Evolutionary conservation across 2,888 invertebrate species (phyloP).

Genomic region (Conomelus anceps): DNA sequence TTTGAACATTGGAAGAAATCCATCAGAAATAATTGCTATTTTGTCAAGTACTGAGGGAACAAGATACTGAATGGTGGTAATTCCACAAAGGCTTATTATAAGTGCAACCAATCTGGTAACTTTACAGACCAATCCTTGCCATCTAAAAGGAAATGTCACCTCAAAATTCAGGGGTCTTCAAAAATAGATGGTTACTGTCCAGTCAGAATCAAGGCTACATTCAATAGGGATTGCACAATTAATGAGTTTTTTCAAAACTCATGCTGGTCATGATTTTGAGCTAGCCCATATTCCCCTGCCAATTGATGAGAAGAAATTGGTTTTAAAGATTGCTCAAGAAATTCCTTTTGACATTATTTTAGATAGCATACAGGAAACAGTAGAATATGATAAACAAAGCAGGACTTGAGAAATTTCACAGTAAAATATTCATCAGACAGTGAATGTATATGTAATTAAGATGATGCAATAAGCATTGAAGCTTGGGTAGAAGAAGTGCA

Average conservation of each 20-base stretch:
- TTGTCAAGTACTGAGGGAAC: not conserved
- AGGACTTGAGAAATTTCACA: not conserved
- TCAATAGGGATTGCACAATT: not conserved
- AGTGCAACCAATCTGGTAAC: not conserved
- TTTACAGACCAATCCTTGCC: not conserved
- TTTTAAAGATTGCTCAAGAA: not conserved
- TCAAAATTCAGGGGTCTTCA: not conserved
- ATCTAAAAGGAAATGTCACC: not conserved
- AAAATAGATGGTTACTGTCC: constrained; percentile 4
- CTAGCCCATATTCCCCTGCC: not conserved
- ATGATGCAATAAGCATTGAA: not conserved
- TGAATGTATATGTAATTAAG: not conserved
- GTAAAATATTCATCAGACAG: not conserved
- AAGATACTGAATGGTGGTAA: not conserved
- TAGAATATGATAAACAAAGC: not conserved
- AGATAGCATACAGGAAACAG: not conserved
- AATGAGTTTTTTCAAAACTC: not conserved
- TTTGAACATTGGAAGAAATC: not conserved
- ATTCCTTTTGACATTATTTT: constrained; percentile 4
- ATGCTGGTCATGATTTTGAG: constrained; percentile 4
- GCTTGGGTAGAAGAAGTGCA: not conserved
- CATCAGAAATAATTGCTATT: not conserved
- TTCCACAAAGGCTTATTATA: not conserved
- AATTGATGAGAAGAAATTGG: not conserved
- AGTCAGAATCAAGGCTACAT: not conserved